Percentiles rank a stretch among this genome's conserved stretches.
Evolutionary conservation across 2,113 vertebrate genomes (phyloP).

Genomic region (Kryptolebias marmoratus): DNA sequence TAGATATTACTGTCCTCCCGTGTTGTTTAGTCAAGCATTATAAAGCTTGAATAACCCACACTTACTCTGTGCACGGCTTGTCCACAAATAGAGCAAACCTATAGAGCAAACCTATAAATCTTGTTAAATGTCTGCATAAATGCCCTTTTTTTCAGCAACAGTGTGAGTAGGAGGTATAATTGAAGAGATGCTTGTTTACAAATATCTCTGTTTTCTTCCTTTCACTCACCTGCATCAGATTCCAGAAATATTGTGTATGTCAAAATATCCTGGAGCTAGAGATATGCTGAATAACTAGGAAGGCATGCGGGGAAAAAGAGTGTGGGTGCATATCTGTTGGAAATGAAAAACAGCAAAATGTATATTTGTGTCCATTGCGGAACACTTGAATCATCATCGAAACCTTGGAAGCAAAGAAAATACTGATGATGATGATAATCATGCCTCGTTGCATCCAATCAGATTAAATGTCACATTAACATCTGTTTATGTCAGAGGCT

Average conservation of each 20-base stretch:
- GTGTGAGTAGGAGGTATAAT: slow-evolving; percentile 2
- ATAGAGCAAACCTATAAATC: slow-evolving; percentile 16
- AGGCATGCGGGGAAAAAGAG: background rate
- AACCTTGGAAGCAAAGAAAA: slow-evolving; percentile 11
- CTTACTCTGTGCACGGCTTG: slow-evolving; percentile 12
- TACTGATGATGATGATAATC: slow-evolving; percentile 45
- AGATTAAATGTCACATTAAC: slow-evolving; percentile 67
- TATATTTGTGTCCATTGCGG: slow-evolving; percentile 21
- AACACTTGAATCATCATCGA: slow-evolving; percentile 26
- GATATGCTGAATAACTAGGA: slow-evolving; percentile 12
- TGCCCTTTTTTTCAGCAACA: slow-evolving; percentile 5
- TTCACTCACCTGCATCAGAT: slow-evolving; percentile 2
- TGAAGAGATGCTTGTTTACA: background rate
- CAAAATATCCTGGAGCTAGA: slow-evolving; percentile 22
- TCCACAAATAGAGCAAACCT: slow-evolving; percentile 1
- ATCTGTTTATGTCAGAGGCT: slow-evolving; percentile 30
- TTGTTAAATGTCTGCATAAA: background rate
- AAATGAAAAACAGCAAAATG: slow-evolving; percentile 34
- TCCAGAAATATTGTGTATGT: slow-evolving; percentile 1
- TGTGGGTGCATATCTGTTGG: slow-evolving; percentile 18
- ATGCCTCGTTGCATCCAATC: slow-evolving; percentile 35
- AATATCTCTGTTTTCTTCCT: background rate
- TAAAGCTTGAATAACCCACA: slow-evolving; percentile 24
- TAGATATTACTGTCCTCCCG: background rate
- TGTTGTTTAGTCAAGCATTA: slow-evolving; percentile 25